These are phyloP conservation scores for Odontothrips loti DNA, from an alignment of 2,888 invertebrate genomes.

Conservation along the genomic window DNA sequence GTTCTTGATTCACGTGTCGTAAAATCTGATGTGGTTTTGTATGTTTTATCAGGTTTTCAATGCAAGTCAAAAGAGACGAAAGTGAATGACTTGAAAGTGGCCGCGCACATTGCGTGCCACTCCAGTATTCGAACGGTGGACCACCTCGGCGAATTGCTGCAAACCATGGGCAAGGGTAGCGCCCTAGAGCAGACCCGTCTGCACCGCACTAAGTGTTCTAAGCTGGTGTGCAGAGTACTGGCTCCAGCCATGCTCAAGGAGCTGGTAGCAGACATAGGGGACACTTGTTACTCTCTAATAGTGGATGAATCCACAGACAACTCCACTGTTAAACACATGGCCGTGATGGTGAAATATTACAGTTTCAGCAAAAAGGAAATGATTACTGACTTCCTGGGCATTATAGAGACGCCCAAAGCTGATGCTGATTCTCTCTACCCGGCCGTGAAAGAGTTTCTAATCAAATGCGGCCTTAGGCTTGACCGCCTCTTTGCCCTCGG, in stretches of 20 bases:
- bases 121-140: slow-evolving; percentile 35
- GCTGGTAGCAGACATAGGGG: slow-evolving; percentile 34
- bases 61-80: slow-evolving; percentile 34
- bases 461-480: slow-evolving; percentile 31
- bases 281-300: slow-evolving; percentile 32
- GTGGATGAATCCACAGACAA: slow-evolving; percentile 38
- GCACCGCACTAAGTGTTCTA: slow-evolving; percentile 36
- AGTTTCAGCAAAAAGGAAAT: background rate
- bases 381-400: background rate
- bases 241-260: slow-evolving; percentile 34
- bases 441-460: background rate
- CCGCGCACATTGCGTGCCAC: slow-evolving; percentile 37
- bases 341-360: background rate
- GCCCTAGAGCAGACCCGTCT: slow-evolving; percentile 31
- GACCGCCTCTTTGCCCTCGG: slow-evolving; percentile 38
- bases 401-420: background rate
- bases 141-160: slow-evolving; percentile 34
- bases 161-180: slow-evolving; percentile 6
- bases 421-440: background rate
- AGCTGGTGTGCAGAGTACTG: slow-evolving; percentile 35
- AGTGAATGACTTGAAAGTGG: slow-evolving; percentile 36
- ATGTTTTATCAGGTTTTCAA: background rate
- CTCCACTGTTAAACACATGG: slow-evolving; percentile 35
- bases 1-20: background rate
- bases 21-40: background rate